Evolutionary conservation across 2,113 vertebrate genomes (phyloP).

Genomic region (Lasiurus borealis): DNA sequence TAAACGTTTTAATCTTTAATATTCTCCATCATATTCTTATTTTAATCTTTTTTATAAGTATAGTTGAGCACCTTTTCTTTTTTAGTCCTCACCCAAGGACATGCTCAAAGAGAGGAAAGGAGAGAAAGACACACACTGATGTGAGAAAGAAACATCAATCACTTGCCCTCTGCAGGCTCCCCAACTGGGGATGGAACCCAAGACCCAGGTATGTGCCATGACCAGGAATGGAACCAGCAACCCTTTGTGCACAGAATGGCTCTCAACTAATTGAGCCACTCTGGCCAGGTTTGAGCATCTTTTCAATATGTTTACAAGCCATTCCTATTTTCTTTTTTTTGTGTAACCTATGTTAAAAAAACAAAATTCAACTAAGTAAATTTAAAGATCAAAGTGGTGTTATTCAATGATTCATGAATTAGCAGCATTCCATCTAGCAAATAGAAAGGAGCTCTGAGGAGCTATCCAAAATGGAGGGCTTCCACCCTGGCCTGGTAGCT

Average conservation of each 20-base stretch:
- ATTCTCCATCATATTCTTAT: background rate
- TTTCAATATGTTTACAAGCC: background rate
- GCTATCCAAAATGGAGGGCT: background rate
- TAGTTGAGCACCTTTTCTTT: background rate
- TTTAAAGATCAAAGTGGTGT: background rate
- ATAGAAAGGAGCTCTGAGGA: background rate
- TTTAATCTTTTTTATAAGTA: background rate
- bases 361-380: background rate
- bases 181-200: too few species aligned
- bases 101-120: too few species aligned
- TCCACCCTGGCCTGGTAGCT: background rate
- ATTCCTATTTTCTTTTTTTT: background rate
- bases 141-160: too few species aligned
- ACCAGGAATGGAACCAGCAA: too few species aligned
- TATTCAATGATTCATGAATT: background rate
- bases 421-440: background rate
- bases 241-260: too few species aligned
- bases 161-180: too few species aligned
- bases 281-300: background rate
- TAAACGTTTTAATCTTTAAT: background rate
- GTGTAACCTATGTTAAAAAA: background rate
- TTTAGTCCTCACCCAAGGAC: too few species aligned
- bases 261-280: too few species aligned
- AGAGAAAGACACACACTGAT: too few species aligned
- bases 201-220: too few species aligned